Evolutionary conservation across 2,888 invertebrate genomes (phyloP).

Genomic region (Unio pictorum): DNA sequence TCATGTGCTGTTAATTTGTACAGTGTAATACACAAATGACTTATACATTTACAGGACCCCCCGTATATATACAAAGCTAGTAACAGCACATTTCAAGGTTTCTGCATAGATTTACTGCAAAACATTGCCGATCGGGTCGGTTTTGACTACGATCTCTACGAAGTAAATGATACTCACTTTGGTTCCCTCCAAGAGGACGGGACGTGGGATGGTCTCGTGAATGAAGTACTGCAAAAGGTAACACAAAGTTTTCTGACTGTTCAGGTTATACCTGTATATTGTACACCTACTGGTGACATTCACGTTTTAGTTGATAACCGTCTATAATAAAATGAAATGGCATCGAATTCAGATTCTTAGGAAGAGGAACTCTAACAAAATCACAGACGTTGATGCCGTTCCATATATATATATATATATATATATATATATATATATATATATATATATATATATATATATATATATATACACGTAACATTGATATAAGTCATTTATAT

Average conservation of each 20-base stretch:
- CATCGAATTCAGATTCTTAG: too few species aligned
- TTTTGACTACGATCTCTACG: constrained; percentile 84
- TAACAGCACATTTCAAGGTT: constrained; percentile 76
- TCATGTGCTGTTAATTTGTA: too few species aligned
- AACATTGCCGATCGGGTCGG: constrained; percentile 85
- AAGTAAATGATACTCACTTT: constrained; percentile 86
- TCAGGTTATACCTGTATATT: background rate
- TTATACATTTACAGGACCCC: constrained; percentile 69
- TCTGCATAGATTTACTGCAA: constrained; percentile 94
- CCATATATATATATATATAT: too few species aligned
- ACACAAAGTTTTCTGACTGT: background rate
- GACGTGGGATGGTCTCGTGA: constrained; percentile 66
- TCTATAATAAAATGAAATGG: too few species aligned
- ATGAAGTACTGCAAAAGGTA: constrained; percentile 64
- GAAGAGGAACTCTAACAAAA: too few species aligned
- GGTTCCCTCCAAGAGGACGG: constrained; percentile 85
- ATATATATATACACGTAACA: too few species aligned
- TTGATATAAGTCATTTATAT: too few species aligned
- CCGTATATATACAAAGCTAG: constrained; percentile 73
- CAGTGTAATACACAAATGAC: too few species aligned
- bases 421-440: too few species aligned
- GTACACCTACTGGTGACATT: background rate
- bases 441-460: too few species aligned
- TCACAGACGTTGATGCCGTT: too few species aligned
- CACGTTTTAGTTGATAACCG: too few species aligned